Evolutionary conservation across 2,797 vertebrate species (phyloP).

Genomic region (Spinibarbus caldwelli): DNA sequence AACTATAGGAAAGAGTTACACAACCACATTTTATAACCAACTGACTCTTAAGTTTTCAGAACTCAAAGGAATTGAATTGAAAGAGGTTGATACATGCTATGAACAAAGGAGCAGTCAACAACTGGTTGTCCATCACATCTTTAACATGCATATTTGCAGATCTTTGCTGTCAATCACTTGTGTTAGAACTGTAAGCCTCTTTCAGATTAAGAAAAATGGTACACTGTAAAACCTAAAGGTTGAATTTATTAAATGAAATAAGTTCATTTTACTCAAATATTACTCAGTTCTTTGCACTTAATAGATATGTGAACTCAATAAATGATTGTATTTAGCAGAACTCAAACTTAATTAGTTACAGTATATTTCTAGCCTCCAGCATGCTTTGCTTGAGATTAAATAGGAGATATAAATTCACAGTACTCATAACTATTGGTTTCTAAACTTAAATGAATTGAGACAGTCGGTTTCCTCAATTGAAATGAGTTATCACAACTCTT

Average conservation of each 20-base stretch:
- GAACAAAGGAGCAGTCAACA: not conserved
- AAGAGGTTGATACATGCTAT: not conserved
- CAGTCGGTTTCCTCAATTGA: not conserved
- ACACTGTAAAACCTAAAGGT: not conserved
- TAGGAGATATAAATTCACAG: not conserved
- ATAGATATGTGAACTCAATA: not conserved
- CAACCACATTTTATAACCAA: constrained; percentile 8
- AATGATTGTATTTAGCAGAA: not conserved
- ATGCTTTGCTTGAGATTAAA: not conserved
- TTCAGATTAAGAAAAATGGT: not conserved
- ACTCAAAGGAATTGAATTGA: not conserved
- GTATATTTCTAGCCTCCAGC: not conserved
- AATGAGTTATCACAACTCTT: not conserved
- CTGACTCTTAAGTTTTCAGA: not conserved
- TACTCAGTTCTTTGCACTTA: not conserved
- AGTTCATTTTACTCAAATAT: not conserved
- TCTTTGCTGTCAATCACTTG: not conserved
- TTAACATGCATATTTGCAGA: not conserved
- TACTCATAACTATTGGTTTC: not conserved
- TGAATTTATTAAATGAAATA: not conserved
- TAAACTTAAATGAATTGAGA: not conserved
- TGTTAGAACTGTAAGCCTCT: not conserved
- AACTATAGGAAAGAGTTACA: not conserved
- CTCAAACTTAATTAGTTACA: not conserved
- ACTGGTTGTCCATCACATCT: not conserved